phyloP scores from a whole-genome alignment of 2,797 vertebrate species.

The Sebastes diaconus region DNA sequence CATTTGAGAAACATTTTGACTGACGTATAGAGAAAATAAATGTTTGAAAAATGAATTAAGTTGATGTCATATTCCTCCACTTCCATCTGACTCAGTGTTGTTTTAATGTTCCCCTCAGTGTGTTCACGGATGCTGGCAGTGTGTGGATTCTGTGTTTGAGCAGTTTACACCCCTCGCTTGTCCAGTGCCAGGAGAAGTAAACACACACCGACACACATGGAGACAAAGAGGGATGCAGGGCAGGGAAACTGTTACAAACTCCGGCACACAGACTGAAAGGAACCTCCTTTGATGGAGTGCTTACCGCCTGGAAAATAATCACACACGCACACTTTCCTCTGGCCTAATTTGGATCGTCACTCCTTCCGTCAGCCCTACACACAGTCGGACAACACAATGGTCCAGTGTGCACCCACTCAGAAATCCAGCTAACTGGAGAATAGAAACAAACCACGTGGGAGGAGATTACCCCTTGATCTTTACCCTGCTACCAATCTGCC shows the following conservation, averaged over 20 bases:
- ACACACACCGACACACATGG: conserved; percentile 21
- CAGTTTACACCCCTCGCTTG: not conserved
- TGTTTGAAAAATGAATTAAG: not conserved
- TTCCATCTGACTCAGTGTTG: conserved; percentile 13
- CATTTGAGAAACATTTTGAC: not conserved
- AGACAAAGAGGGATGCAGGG: not conserved
- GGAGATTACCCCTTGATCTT: conserved; percentile 10
- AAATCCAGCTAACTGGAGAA: conserved; percentile 31
- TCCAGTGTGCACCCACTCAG: conserved; percentile 63
- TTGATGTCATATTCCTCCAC: not conserved
- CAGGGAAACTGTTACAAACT: conserved; percentile 16
- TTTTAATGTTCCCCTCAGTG: not conserved
- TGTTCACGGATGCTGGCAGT: not conserved
- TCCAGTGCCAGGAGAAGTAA: conserved; percentile 20
- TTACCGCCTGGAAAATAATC: conserved; percentile 29
- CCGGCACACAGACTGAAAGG: conserved; percentile 1
- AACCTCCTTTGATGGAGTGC: not conserved
- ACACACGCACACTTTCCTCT: not conserved
- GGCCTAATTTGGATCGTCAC: conserved; percentile 63
- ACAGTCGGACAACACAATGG: conserved; percentile 56
- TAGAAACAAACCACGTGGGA: conserved; percentile 7
- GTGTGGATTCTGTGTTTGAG: conserved; percentile 2
- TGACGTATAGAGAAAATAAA: not conserved
- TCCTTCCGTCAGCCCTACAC: conserved; percentile 56
- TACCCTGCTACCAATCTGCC: conserved; percentile 19